A percentile compares a stretch with the other conserved stretches of the same genome.
phyloP scores from a whole-genome alignment of 2,113 vertebrate genomes.

The Colius striatus region DNA sequence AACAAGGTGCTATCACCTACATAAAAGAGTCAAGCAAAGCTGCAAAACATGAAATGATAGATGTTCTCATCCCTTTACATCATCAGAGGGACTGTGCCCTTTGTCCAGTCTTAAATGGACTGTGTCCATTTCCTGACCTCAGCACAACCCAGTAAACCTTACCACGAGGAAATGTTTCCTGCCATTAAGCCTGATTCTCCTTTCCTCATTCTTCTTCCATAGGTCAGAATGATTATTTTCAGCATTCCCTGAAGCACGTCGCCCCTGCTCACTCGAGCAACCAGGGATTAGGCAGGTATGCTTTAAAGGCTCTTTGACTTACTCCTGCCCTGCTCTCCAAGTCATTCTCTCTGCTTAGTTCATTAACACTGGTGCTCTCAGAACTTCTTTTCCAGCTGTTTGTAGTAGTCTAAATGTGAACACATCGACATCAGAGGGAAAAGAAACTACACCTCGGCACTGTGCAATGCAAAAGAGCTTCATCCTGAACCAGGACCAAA shows the following conservation, averaged over 20 bases:
- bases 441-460: neutral
- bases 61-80: neutral
- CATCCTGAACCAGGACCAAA: neutral
- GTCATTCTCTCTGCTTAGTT: neutral
- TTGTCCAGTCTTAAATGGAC: neutral
- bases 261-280: neutral
- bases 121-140: neutral
- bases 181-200: neutral
- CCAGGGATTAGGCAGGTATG: neutral
- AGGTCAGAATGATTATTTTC: neutral
- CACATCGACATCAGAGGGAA: neutral
- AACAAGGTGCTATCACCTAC: neutral
- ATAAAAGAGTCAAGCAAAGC: neutral
- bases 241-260: neutral
- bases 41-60: neutral
- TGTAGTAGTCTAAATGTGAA: neutral
- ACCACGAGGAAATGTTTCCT: neutral
- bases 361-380: neutral
- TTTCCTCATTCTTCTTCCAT: neutral
- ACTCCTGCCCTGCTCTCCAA: neutral
- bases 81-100: neutral
- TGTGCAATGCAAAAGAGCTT: neutral
- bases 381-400: neutral
- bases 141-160: neutral
- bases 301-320: neutral